Evolutionary conservation across 2,113 vertebrate species (phyloP), one percentile per base, ranked within the genome.

Genomic region (Lepisosteus osseus): DNA sequence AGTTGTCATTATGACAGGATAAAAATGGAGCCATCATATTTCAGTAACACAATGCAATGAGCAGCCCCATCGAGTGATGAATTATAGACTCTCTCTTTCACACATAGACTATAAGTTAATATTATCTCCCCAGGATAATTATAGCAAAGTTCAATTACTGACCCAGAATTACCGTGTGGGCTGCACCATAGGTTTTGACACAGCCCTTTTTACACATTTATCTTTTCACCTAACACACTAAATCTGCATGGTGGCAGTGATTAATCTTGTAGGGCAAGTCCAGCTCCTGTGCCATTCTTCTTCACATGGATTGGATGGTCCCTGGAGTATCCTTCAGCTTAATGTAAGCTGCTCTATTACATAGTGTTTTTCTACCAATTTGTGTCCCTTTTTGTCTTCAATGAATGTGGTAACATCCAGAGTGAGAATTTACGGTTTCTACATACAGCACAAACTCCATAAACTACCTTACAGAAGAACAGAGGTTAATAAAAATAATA

Each of bases 21-120:
- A 95, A 95, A 96, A 99, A 97, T 95, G 95, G 94, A 94, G 93
- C 94, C 94, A 87, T 97, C 97, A 97, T 97, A 96, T 97, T 97
- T 97, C 96, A 97, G 92, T 94, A 96, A 94, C 95, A 95, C 95
- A 95, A 94, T 91, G 93, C 91, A 90, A 91, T 80, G 86, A 86
- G 87, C 86, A 80, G 85, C 89, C 92, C 90, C 91, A 90, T 90
- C 82, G 84, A 86, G 85, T 87, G 89, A 94, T 97, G 92, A 98
- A 95, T 96, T 95, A 97, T 95, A 92, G 90, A 89, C 90, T 88
- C 78, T 85, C 91, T 88, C 86, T 90, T 91, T 91, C 92, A 88
- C 90, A 86, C 89, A 86, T 86, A 83, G 87, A 91, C 93, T 93
- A 88, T 94, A 94, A 96, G 94, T 96, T 98, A 95, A 95, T 96